These are phyloP conservation scores for Coryphaenoides rupestris DNA, from an alignment of 2,113 vertebrate species.

Conservation along the genomic window DNA sequence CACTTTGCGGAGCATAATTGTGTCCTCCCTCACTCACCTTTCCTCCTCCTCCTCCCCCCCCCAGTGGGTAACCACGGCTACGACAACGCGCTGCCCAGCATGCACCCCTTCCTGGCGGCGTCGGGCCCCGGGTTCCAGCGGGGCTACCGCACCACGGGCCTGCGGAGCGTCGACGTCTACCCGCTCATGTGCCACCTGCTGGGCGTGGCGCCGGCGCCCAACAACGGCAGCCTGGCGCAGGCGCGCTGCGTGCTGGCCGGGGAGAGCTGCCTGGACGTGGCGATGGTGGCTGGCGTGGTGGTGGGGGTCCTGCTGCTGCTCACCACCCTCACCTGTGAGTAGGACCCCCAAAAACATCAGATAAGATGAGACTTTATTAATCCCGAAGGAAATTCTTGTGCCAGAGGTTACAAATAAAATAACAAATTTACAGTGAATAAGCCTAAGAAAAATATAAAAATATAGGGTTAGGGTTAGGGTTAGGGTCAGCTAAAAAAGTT, in stretches of 20 bases:
- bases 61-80: constrained; percentile 96
- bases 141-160: constrained; percentile 58
- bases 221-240: constrained; percentile 83
- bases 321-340: constrained; percentile 69
- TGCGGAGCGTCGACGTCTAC: constrained; percentile 88
- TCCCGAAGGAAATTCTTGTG: no score
- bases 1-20: not conserved
- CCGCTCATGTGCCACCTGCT: constrained; percentile 93
- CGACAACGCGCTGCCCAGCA: constrained; percentile 85
- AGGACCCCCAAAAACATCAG: no score
- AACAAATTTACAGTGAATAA: no score
- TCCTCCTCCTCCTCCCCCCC: constrained; percentile 19
- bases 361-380: no score
- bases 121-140: constrained; percentile 82
- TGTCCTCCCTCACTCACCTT: not conserved
- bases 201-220: constrained; percentile 72
- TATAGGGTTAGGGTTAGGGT: no score
- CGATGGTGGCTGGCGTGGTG: constrained; percentile 77
- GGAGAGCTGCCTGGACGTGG: constrained; percentile 74
- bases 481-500: no score
- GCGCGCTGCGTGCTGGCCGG: constrained; percentile 76
- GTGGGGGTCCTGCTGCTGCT: constrained; percentile 78
- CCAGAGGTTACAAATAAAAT: no score
- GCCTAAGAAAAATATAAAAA: no score
- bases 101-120: constrained; percentile 93